phyloP scores from a whole-genome alignment of 2,888 invertebrate genomes.

The Caenorhabditis sulstoni region DNA sequence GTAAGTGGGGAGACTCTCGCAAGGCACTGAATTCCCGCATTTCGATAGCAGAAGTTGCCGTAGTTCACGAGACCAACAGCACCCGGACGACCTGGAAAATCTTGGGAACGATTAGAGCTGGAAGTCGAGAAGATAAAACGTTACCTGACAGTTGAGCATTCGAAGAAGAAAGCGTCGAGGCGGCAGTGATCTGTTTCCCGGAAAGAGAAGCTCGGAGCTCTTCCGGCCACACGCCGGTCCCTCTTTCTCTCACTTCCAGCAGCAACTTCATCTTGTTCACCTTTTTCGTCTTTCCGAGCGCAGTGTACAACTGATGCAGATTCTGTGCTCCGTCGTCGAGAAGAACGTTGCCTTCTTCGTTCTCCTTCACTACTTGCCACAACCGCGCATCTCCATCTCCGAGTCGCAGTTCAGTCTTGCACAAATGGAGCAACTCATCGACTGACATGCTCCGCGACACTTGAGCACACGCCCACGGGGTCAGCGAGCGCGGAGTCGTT shows the following conservation, averaged over 20 bases:
- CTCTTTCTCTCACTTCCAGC: conserved; percentile 86
- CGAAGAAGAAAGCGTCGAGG: conserved; percentile 46
- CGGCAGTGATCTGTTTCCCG: conserved; percentile 66
- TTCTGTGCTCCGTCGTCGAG: conserved; percentile 62
- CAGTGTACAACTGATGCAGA: conserved; percentile 57
- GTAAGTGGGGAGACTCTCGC: conserved; percentile 68
- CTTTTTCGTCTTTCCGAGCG: conserved; percentile 60
- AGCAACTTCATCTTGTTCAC: conserved; percentile 67
- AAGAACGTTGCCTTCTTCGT: conserved; percentile 59
- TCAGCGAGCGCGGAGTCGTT: conserved; percentile 37
- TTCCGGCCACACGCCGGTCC: conserved; percentile 92
- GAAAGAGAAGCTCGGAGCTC: conserved; percentile 84
- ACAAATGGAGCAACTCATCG: conserved; percentile 60
- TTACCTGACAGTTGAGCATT: conserved; percentile 56
- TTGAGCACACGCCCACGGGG: conserved; percentile 71
- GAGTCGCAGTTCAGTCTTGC: conserved; percentile 62
- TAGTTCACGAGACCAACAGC: conserved; percentile 93
- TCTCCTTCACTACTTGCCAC: conserved; percentile 64
- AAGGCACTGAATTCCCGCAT: conserved; percentile 89
- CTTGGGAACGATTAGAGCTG: too few relatives aligned
- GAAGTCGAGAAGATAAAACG: not conserved
- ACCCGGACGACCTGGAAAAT: conserved; percentile 58
- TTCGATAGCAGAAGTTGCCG: conserved; percentile 96
- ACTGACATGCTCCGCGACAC: conserved; percentile 65
- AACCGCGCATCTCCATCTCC: conserved; percentile 62